A percentile compares a stretch with the other conserved stretches of the same genome.
Evolutionary conservation across 2,888 invertebrate species (phyloP).

Genomic region (Punctoribates punctum): DNA sequence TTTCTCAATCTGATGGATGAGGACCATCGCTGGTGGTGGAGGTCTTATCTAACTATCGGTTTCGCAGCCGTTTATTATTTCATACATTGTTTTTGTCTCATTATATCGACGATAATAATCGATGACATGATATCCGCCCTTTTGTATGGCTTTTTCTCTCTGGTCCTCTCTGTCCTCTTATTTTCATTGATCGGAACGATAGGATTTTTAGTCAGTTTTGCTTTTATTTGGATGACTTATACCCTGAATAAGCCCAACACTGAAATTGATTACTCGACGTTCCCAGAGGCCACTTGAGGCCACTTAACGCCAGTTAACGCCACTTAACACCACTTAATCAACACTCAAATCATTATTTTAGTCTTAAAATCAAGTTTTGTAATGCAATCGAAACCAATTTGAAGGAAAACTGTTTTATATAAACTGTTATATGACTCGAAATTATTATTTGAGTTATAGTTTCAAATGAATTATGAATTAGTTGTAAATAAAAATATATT

Average conservation of each 20-base stretch:
- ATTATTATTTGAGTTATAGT: neutral
- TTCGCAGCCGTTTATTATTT: conserved; percentile 39
- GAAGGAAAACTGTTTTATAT: neutral
- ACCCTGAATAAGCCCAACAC: conserved; percentile 17
- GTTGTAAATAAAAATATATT: neutral
- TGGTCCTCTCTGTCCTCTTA: conserved; percentile 16
- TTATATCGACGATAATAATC: conserved; percentile 20
- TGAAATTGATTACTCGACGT: conserved; percentile 33
- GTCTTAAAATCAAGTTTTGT: neutral
- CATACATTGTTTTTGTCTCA: conserved; percentile 34
- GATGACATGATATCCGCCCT: conserved; percentile 28
- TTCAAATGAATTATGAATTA: neutral
- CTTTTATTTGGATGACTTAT: conserved; percentile 36
- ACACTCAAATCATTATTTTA: neutral
- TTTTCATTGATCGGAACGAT: conserved; percentile 36
- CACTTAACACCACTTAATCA: neutral
- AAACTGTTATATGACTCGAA: neutral
- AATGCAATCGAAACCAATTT: neutral
- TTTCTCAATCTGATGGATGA: conserved; percentile 24
- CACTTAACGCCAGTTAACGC: neutral
- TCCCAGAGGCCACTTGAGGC: conserved; percentile 50
- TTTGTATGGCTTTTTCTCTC: conserved; percentile 20
- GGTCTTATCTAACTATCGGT: conserved; percentile 25
- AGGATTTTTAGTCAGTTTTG: conserved; percentile 35
- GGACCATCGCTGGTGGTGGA: conserved; percentile 39